phyloP scores from a whole-genome alignment of 2,888 invertebrate species.

The Coenonympha arcania region DNA sequence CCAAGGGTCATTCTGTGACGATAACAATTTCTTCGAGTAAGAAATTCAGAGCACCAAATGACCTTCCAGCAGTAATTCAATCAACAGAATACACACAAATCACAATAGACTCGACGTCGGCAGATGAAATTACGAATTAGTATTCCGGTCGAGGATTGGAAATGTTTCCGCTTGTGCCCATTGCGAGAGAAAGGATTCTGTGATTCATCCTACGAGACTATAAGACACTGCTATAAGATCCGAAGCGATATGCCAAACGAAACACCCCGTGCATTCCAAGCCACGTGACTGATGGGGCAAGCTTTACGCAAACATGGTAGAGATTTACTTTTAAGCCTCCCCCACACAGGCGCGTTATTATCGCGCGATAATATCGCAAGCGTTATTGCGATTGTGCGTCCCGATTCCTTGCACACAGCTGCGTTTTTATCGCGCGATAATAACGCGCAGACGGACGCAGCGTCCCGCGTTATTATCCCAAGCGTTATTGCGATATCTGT shows the following conservation, averaged over 20 bases:
- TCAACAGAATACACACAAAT: neutral
- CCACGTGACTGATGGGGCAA: neutral
- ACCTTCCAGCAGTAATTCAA: conserved; percentile 3
- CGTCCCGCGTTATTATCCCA: too few species aligned
- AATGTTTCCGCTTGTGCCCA: conserved; percentile 21
- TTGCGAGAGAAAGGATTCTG: conserved; percentile 26
- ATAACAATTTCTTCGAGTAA: neutral
- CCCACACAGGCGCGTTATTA: too few species aligned
- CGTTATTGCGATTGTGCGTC: too few species aligned
- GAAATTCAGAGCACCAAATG: too few species aligned
- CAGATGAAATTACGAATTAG: conserved; percentile 16
- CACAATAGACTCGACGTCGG: neutral
- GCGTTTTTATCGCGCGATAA: too few species aligned
- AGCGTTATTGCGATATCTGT: too few species aligned
- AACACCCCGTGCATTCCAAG: conserved; percentile 4
- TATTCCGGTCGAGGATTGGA: conserved; percentile 24
- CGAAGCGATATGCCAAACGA: neutral
- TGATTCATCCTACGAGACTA: conserved; percentile 27
- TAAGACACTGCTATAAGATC: conserved; percentile 20
- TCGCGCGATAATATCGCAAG: too few species aligned
- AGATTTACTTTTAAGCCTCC: too few species aligned
- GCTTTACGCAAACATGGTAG: neutral
- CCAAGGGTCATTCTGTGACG: too few species aligned
- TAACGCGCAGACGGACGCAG: too few species aligned
- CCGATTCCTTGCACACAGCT: too few species aligned